Percentiles rank a stretch among this genome's conserved stretches.
Evolutionary conservation across 2,888 invertebrate genomes (phyloP).

Genomic region (Halictus quadricinctus): DNA sequence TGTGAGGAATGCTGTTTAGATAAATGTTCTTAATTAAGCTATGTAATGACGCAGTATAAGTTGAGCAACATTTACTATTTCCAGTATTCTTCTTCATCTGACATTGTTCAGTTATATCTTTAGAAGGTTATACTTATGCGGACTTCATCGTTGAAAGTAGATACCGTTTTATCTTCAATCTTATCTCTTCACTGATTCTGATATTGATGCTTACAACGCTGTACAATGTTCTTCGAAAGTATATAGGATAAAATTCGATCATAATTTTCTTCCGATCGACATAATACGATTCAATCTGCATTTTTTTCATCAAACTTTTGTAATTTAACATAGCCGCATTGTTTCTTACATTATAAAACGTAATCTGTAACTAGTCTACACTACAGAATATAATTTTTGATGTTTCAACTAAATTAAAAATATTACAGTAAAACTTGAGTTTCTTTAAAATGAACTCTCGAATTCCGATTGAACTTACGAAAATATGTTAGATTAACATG

Average conservation of each 20-base stretch:
- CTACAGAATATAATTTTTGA: background rate
- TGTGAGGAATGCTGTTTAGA: background rate
- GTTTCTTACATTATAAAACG: background rate
- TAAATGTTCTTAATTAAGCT: background rate
- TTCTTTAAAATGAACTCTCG: background rate
- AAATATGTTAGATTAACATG: background rate
- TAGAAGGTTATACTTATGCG: constrained; percentile 16
- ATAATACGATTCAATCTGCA: constrained; percentile 26
- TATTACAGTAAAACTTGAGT: background rate
- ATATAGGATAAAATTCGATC: constrained; percentile 51
- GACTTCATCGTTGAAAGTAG: constrained; percentile 24
- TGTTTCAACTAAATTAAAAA: background rate
- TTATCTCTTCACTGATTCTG: constrained; percentile 63
- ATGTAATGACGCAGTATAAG: background rate
- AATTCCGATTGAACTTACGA: background rate
- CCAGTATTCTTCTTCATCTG: background rate
- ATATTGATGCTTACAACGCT: constrained; percentile 59
- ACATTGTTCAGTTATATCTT: constrained; percentile 19
- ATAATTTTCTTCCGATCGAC: constrained; percentile 37
- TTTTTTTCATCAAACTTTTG: background rate
- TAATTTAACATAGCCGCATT: background rate
- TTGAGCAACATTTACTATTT: background rate
- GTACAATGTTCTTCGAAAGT: constrained; percentile 49
- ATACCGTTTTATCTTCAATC: constrained; percentile 56
- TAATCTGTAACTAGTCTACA: background rate